Evolutionary conservation across 2,888 invertebrate genomes (phyloP).

Genomic region (Himalopsyche tibetana): DNA sequence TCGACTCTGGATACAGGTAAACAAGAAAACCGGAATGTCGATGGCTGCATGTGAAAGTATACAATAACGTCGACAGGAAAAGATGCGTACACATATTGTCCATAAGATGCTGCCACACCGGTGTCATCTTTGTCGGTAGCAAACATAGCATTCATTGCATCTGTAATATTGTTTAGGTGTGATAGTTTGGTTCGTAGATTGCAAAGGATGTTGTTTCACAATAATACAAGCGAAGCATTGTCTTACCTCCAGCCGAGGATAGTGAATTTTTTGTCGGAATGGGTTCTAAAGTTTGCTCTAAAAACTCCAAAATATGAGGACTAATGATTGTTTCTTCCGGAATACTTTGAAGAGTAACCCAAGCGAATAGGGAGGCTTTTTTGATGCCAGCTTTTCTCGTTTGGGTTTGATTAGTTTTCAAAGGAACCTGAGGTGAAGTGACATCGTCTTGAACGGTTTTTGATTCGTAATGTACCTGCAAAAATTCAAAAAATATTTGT

Average conservation of each 20-base stretch:
- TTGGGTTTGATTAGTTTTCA: conserved; percentile 65
- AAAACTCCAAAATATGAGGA: conserved; percentile 96
- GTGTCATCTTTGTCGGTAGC: conserved; percentile 65
- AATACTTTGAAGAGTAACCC: conserved; percentile 97
- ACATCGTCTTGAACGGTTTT: conserved; percentile 83
- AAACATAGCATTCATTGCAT: conserved; percentile 63
- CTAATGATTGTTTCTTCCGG: conserved; percentile 98
- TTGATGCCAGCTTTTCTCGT: conserved; percentile 82
- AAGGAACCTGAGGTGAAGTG: conserved; percentile 71
- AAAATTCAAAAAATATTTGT: background rate
- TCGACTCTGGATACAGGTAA: conserved; percentile 96
- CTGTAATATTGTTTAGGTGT: conserved; percentile 49
- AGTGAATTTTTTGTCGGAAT: conserved; percentile 84
- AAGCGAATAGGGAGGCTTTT: conserved; percentile 93
- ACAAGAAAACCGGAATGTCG: conserved; percentile 96
- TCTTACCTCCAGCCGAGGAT: conserved; percentile 69
- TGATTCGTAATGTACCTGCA: conserved; percentile 87
- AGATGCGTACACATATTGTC: conserved; percentile 91
- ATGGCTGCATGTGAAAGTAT: conserved; percentile 98
- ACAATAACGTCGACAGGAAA: conserved; percentile 99
- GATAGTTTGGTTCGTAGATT: background rate
- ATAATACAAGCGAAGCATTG: background rate
- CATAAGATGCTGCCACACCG: conserved; percentile 80
- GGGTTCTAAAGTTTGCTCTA: conserved; percentile 97
- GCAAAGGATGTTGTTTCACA: background rate